These are phyloP conservation scores for Lycopodina hypogea DNA, from an alignment of 37 sponge, comb jelly and placozoan species.

Conservation along the genomic window DNA sequence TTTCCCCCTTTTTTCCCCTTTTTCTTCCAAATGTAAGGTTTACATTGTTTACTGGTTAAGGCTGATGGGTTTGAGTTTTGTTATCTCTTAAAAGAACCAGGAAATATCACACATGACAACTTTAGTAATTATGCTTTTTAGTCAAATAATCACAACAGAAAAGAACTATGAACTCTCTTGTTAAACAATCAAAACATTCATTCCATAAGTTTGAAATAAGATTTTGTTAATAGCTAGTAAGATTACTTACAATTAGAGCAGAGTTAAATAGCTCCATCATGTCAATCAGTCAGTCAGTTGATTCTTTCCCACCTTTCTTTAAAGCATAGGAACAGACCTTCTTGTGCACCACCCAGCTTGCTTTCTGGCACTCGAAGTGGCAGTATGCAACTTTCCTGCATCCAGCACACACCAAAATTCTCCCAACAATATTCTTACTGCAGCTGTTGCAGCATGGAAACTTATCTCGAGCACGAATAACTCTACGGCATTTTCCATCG, in stretches of 20 bases:
- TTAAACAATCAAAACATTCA: background rate
- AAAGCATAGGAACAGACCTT: slow-evolving; percentile 36
- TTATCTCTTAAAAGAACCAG: too few relatives aligned
- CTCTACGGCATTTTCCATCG: background rate
- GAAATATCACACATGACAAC: too few relatives aligned
- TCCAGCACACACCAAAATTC: slow-evolving; percentile 43
- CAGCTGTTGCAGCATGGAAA: slow-evolving; percentile 50
- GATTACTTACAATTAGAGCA: background rate
- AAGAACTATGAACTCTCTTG: background rate
- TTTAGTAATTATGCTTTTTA: too few relatives aligned
- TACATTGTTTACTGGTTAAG: too few relatives aligned
- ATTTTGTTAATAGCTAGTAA: background rate
- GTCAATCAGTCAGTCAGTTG: slow-evolving; percentile 17
- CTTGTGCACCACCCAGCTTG: slow-evolving; percentile 74
- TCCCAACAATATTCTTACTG: slow-evolving; percentile 10
- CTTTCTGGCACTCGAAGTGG: slow-evolving; percentile 58
- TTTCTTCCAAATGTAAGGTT: too few relatives aligned
- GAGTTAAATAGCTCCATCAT: too few relatives aligned
- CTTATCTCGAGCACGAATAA: slow-evolving; percentile 40
- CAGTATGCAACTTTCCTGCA: slow-evolving; percentile 74
- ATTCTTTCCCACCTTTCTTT: slow-evolving; percentile 31
- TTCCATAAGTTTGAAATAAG: background rate
- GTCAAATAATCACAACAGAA: background rate
- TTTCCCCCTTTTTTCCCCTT: too few relatives aligned
- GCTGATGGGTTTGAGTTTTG: too few relatives aligned